Evolutionary conservation across 2,113 vertebrate species (phyloP), one percentile per base, ranked within the genome.

Genomic region (Donacobius atricapilla): DNA sequence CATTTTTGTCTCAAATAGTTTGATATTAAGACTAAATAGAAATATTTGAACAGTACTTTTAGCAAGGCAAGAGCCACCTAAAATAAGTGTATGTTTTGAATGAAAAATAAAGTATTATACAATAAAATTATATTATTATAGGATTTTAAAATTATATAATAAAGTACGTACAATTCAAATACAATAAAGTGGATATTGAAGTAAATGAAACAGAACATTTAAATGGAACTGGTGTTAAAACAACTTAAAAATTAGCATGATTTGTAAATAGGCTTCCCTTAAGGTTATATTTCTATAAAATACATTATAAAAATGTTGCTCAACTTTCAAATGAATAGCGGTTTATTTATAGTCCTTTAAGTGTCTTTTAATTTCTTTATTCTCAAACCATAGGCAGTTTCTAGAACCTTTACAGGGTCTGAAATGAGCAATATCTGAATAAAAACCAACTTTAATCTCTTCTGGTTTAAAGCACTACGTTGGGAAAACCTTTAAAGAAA

Each of bases 401-500:
- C 84, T 80, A 66, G 18, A 72, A 89, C 39, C 39, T 90, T 85
- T 82, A 94, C 1, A 75, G 93, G 57, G 92, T 84, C 83, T 84
- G 85, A 92, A 96, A 96, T 37, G 70, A 96, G 93, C 78, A 87
- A 91, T 69, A 94, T 86, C 92, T 93, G 92, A 83, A 96, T 51
- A 93, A 94, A 97, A 95, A 89, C 30, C 12, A 61, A 77, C 30
- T 81, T 94, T 47, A 95, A 94, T 83, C 27, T 91, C 66, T 53
- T 95, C 45, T 57, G 37, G 23, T 90, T 94, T 91, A 94, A 94
- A 94, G 51, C 39, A 77, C 47, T 83, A 30, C 50, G 22, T 28
- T 91, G 85, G 82, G 68, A 87, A 91, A 94, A 64, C 33, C 70
- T 91, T 88, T 54, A 94, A 93, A 73, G 90, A 83, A 94, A 91